Percentiles rank a stretch among this genome's conserved stretches.
These are phyloP conservation scores for Dermatemys mawii DNA, from an alignment of 2,113 vertebrate genomes.

Conservation along the genomic window DNA sequence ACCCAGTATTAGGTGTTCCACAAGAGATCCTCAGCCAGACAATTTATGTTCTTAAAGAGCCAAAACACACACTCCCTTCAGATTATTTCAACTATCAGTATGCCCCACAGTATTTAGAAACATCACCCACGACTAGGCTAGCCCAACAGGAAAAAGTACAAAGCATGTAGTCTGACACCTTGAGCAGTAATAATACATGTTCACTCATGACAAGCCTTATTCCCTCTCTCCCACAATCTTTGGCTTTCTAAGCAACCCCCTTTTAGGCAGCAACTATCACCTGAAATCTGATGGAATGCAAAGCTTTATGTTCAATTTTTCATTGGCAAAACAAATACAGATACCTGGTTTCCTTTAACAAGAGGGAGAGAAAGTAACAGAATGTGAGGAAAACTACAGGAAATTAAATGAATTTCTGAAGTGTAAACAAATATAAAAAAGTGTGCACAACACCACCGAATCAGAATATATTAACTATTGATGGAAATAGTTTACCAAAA, in stretches of 20 bases:
- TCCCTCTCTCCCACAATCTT: too few relatives aligned
- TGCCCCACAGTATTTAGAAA: neutral
- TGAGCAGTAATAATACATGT: neutral
- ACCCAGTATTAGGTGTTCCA: neutral
- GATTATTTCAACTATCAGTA: neutral
- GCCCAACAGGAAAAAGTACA: neutral
- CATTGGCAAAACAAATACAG: neutral
- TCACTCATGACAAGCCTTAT: too few relatives aligned
- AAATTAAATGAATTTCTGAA: neutral
- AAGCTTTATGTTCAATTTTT: neutral
- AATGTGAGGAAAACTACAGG: neutral
- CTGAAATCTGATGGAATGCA: neutral
- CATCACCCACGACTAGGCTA: neutral
- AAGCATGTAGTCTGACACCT: neutral
- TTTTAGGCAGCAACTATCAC: neutral
- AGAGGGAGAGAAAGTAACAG: neutral
- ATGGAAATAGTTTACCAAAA: neutral
- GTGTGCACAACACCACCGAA: neutral
- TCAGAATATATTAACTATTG: neutral
- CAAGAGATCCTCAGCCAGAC: neutral
- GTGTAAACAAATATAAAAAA: neutral
- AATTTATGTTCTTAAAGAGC: neutral
- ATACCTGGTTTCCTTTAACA: neutral
- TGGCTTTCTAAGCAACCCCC: neutral
- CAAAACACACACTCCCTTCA: neutral